Evolutionary conservation across 2,797 vertebrate species (phyloP).

Genomic region (Gobio occitaniae): DNA sequence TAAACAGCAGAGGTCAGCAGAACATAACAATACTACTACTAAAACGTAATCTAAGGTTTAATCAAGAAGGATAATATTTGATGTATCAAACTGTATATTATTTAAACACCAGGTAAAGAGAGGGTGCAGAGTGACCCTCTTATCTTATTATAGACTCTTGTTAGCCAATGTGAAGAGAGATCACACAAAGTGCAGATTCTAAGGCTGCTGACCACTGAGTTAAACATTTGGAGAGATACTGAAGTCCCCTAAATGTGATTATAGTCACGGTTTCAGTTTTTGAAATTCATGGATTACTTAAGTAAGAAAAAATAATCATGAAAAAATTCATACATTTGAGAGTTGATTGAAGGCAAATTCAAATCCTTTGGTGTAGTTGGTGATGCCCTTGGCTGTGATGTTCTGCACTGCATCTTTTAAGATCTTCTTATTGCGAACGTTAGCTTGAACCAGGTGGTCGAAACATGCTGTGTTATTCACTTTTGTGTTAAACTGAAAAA

Average conservation of each 20-base stretch:
- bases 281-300: background rate
- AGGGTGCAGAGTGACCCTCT: background rate
- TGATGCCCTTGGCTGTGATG: constrained; percentile 96
- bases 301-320: constrained; percentile 9
- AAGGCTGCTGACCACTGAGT: background rate
- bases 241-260: no score
- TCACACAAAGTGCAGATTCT: background rate
- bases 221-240: background rate
- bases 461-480: constrained; percentile 97
- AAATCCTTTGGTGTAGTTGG: constrained; percentile 98
- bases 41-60: background rate
- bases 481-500: constrained; percentile 91
- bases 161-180: background rate
- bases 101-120: background rate
- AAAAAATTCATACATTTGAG: constrained; percentile 82
- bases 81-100: background rate
- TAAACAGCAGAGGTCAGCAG: constrained; percentile 77
- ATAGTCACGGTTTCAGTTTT: background rate
- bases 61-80: background rate
- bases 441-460: constrained; percentile 96
- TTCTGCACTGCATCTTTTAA: constrained; percentile 96
- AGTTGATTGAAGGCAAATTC: constrained; percentile 98
- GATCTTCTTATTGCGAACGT: constrained; percentile 98
- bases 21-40: constrained; percentile 58
- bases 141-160: background rate